These are phyloP conservation scores for Andrena fulva DNA, from an alignment of 2,888 invertebrate species.

Conservation along the genomic window DNA sequence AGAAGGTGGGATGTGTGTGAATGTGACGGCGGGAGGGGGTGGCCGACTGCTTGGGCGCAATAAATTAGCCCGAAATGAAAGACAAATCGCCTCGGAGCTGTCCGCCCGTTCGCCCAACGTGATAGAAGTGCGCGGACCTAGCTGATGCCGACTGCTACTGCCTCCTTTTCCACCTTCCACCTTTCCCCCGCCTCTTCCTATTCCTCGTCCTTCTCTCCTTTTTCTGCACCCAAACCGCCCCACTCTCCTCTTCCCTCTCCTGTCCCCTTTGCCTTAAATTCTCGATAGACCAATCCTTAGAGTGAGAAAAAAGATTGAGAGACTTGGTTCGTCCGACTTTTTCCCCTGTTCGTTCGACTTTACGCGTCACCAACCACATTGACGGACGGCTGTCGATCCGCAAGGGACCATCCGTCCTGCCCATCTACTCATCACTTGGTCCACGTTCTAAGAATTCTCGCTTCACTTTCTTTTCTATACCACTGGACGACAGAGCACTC, in stretches of 20 bases:
- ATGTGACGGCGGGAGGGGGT: constrained; percentile 68
- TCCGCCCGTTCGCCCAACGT: constrained; percentile 84
- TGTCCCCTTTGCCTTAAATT: constrained; percentile 36
- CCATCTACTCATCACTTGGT: constrained; percentile 4
- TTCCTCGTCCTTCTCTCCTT: constrained; percentile 56
- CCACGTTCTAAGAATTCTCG: constrained; percentile 13
- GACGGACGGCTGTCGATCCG: constrained; percentile 75
- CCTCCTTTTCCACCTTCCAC: constrained; percentile 63
- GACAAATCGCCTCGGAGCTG: constrained; percentile 85
- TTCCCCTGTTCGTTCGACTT: constrained; percentile 35
- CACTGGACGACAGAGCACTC: too few relatives aligned
- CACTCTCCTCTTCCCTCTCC: constrained; percentile 32
- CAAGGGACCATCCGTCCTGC: constrained; percentile 59
- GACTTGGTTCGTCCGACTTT: constrained; percentile 18
- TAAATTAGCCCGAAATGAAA: constrained; percentile 85
- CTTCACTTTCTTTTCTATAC: neutral
- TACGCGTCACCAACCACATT: constrained; percentile 63
- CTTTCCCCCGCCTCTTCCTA: constrained; percentile 47
- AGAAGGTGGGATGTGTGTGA: constrained; percentile 9
- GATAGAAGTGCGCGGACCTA: constrained; percentile 83
- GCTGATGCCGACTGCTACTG: constrained; percentile 78
- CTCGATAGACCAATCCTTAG: constrained; percentile 49
- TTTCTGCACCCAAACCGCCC: constrained; percentile 41
- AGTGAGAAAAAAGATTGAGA: constrained; percentile 19
- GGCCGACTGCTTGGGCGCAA: constrained; percentile 81